These are phyloP conservation scores for Troilus luridus DNA, from an alignment of 2,888 invertebrate genomes.

Conservation along the genomic window DNA sequence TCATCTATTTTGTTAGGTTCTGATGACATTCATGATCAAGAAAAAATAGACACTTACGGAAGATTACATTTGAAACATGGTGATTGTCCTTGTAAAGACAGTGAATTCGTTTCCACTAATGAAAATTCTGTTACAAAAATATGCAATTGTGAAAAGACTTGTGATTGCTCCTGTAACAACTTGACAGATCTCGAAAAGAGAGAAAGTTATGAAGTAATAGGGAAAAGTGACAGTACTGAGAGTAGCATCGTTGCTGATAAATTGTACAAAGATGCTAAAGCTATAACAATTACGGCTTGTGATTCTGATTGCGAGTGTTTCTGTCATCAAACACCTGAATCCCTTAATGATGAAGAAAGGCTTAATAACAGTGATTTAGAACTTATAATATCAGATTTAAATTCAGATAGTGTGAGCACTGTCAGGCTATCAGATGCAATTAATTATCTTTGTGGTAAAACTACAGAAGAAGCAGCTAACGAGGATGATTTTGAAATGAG, in stretches of 20 bases:
- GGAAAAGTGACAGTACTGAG: neutral
- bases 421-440: conserved; percentile 10
- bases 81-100: conserved; percentile 5
- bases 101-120: neutral
- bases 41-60: neutral
- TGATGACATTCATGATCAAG: neutral
- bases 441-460: neutral
- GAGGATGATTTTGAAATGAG: neutral
- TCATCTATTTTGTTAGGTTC: neutral
- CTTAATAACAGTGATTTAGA: neutral
- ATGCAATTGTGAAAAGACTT: neutral
- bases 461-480: neutral
- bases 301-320: conserved; percentile 23
- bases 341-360: neutral
- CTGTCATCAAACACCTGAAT: neutral
- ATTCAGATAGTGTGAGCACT: neutral
- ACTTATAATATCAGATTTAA: neutral
- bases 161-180: neutral
- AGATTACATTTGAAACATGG: neutral
- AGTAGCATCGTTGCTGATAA: neutral
- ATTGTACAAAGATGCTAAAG: neutral
- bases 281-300: neutral
- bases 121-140: neutral
- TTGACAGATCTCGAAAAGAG: neutral
- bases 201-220: neutral